phyloP scores from a whole-genome alignment of 2,113 vertebrate species.

The Mobula hypostoma region DNA sequence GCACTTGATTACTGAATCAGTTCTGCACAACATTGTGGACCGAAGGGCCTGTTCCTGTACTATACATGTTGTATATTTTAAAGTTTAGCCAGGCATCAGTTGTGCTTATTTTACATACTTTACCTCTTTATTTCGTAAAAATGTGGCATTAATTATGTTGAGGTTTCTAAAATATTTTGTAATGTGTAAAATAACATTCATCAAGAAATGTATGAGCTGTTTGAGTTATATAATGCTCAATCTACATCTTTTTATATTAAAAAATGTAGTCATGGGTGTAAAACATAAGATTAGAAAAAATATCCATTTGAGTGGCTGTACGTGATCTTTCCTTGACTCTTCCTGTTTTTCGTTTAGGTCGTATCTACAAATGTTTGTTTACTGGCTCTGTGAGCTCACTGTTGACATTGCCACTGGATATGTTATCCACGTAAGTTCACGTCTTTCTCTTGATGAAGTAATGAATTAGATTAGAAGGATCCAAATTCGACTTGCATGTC shows the following conservation, averaged over 20 bases:
- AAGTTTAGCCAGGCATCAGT: not conserved
- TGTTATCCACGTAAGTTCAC: conserved; percentile 90
- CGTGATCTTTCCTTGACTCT: conserved; percentile 1
- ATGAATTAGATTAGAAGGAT: not conserved
- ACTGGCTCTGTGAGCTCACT: conserved; percentile 97
- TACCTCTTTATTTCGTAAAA: not conserved
- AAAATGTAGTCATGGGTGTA: not conserved
- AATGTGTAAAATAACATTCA: not conserved
- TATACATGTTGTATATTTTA: not conserved
- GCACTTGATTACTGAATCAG: too few relatives aligned
- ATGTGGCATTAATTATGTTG: not conserved
- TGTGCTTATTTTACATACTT: not conserved
- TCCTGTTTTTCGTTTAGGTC: conserved; percentile 61
- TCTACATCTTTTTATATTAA: not conserved
- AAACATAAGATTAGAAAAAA: not conserved
- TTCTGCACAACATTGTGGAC: too few relatives aligned
- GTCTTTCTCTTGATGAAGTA: not conserved
- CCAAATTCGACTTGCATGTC: too few relatives aligned
- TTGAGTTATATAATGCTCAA: not conserved
- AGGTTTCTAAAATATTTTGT: not conserved
- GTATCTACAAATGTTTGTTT: conserved; percentile 98
- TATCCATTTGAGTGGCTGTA: not conserved
- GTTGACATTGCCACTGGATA: conserved; percentile 89
- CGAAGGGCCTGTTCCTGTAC: too few relatives aligned
- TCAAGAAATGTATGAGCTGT: not conserved